Evolutionary conservation across 2,113 vertebrate species (phyloP).

Genomic region (Lepus americanus): DNA sequence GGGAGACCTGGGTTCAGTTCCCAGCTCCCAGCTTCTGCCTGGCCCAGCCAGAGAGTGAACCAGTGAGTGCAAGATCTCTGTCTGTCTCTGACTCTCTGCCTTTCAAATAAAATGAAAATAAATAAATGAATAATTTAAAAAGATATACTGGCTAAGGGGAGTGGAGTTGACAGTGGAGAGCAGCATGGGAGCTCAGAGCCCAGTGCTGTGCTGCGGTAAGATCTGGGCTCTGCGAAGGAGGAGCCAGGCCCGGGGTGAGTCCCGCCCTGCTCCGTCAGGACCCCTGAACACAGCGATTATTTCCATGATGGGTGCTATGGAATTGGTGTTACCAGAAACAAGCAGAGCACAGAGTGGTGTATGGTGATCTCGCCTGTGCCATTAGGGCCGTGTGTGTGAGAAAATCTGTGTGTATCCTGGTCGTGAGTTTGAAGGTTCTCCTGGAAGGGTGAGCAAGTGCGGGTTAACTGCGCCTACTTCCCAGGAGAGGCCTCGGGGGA

Average conservation of each 20-base stretch:
- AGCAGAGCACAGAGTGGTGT: not conserved
- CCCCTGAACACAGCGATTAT: not conserved
- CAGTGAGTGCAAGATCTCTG: too few relatives aligned
- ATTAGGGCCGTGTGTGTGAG: not conserved
- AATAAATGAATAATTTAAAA: too few relatives aligned
- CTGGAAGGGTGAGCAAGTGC: not conserved
- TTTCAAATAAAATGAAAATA: too few relatives aligned
- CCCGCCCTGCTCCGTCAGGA: not conserved
- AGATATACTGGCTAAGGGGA: too few relatives aligned
- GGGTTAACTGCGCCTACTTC: not conserved
- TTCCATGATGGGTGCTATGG: not conserved
- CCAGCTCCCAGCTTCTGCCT: too few relatives aligned
- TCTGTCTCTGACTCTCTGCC: too few relatives aligned
- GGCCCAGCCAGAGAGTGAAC: too few relatives aligned
- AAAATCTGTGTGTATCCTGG: too few relatives aligned
- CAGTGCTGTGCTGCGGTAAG: not conserved
- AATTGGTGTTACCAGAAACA: not conserved
- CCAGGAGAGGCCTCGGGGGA: not conserved
- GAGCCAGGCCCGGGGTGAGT: not conserved
- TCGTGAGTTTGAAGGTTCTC: too few relatives aligned
- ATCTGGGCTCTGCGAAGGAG: not conserved
- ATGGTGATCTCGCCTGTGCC: not conserved
- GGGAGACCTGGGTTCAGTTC: too few relatives aligned
- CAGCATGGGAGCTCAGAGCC: not conserved
- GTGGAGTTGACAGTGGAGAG: not conserved